Conservation (phyloP, 2,797 vertebrate genomes). For the Tympanoctomys barrerae region DNA sequence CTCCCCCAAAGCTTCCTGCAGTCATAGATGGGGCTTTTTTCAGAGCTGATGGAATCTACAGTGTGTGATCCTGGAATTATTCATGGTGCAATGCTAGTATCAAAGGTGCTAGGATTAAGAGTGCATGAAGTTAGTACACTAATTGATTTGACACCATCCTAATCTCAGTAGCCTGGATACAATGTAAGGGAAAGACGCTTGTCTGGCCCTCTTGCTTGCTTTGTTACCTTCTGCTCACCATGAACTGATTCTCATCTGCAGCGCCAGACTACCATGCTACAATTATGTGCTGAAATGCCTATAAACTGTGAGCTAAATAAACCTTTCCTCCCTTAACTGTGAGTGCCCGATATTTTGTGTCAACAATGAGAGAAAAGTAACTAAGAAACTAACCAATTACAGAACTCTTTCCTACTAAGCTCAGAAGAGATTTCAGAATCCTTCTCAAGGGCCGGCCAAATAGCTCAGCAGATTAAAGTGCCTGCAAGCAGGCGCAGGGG, state of each 20-base stretch:
- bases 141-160: not conserved
- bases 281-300: not conserved
- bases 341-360: not conserved
- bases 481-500: too few species aligned
- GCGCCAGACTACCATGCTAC: too few species aligned
- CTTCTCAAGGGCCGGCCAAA: too few species aligned
- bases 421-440: not conserved
- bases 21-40: not conserved
- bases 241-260: not conserved
- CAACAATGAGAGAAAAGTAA: not conserved
- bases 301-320: not conserved
- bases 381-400: not conserved
- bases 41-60: not conserved
- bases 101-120: not conserved
- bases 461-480: too few species aligned
- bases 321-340: not conserved
- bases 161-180: not conserved
- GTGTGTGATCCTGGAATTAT: not conserved
- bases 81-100: not conserved
- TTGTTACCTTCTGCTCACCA: not conserved
- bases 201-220: not conserved
- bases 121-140: not conserved
- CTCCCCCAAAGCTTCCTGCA: not conserved
- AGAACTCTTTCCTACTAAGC: not conserved
- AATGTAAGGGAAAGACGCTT: not conserved